Evolutionary conservation across 2,888 invertebrate genomes (phyloP), one percentile per base, ranked within the genome.

Genomic region (Dorcus parallelipipedus): DNA sequence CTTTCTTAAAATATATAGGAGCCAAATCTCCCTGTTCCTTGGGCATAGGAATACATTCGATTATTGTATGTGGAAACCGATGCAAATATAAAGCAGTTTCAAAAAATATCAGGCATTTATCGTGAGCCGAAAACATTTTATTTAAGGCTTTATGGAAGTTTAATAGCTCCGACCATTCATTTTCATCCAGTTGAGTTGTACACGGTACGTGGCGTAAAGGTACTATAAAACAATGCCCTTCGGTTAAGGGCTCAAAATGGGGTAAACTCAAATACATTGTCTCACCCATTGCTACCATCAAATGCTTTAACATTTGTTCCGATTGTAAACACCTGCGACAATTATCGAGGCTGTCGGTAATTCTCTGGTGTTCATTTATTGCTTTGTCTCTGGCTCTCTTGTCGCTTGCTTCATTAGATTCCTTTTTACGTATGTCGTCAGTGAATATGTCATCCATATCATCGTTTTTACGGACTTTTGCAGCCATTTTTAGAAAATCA

Each of bases 1-100:
- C 97, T 83, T 99, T 99, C 84, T 97, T 97, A 77, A 98, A 98
- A 78, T 96, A 98, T 71, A 98, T 95, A 0, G 97, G 93, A 3
- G 95, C 93, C 79, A 90, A 81, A 69, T 95, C 94, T 1, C 93
- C 95, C 14, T 87, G 83, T 76, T 94, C 92, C 68, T 85, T 84
- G 3, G 90, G 88, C 60, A 96, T 69, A 0, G 98, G 96, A 8
- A 98, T 83, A 81, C 97, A 97, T 71, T 97, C 92, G 51, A 97
- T 82, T 42, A 82, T 82, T 86, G 96, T 87, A 75, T 99, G 98
- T 0, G 93, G 91, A 67, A 86, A 85, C 67, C 83, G 82, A 54
- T 67, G 60, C 20, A 71, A 56, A 56, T 61, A 59, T 69, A 86
- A 86, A 3, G 92, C 93, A 7, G 89, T 90, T 82, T 98, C 98